Percentiles rank a stretch among this genome's conserved stretches.
phyloP scores from a whole-genome alignment of 2,113 vertebrate genomes.

The Tupaia chinensis region DNA sequence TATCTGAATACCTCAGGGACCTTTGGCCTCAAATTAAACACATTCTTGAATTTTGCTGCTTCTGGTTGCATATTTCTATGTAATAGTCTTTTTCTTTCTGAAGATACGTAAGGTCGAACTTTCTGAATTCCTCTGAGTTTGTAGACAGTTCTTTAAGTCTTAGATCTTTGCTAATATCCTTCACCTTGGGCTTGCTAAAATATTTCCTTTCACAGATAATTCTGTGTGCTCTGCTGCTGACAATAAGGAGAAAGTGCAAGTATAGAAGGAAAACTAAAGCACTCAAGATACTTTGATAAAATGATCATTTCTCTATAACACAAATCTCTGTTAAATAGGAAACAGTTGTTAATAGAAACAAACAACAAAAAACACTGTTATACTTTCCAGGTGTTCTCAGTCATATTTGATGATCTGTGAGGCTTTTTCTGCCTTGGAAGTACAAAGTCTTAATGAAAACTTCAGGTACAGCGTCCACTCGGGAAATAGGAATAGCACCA shows the following conservation, averaged over 20 bases:
- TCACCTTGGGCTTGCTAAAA: not conserved
- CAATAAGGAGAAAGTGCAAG: not conserved
- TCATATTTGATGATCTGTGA: not conserved
- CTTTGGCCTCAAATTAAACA: not conserved
- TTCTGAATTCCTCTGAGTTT: not conserved
- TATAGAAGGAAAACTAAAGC: not conserved
- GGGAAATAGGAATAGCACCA: not conserved
- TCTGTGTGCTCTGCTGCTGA: not conserved
- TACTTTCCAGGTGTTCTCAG: conserved; percentile 17
- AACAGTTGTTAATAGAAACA: not conserved
- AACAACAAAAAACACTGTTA: not conserved
- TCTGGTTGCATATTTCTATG: not conserved
- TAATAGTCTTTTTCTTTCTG: not conserved
- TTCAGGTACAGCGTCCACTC: not conserved
- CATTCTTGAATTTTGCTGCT: not conserved
- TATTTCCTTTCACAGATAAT: not conserved
- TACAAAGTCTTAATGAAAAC: not conserved
- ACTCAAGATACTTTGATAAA: not conserved
- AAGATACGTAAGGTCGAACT: not conserved
- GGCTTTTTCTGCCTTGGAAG: not conserved
- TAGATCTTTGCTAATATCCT: not conserved
- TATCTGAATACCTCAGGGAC: not conserved
- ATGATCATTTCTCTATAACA: not conserved
- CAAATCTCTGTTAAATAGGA: not conserved
- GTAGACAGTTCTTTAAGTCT: not conserved